A percentile compares a stretch with the other conserved stretches of the same genome.
Conservation (phyloP, 2,113 vertebrate species). For the Petromus typicus region DNA sequence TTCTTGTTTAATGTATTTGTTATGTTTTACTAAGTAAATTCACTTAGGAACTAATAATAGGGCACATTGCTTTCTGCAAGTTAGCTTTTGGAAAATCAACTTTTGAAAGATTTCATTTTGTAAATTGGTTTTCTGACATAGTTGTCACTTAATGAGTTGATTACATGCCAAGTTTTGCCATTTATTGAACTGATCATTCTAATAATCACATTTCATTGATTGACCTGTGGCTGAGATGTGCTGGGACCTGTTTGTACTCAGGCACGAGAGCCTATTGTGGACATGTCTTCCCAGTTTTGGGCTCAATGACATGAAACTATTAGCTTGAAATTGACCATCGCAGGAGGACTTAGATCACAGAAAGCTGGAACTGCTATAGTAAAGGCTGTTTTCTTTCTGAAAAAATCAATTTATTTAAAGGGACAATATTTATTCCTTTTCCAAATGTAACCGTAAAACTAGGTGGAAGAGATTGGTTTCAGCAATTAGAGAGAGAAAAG, state of each 20-base stretch:
- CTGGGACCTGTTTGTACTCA: accelerated
- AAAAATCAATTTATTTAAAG: too few relatives aligned
- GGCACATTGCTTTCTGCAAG: background rate
- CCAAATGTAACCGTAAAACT: slow-evolving; percentile 97
- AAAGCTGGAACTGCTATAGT: background rate
- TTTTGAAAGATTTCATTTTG: slow-evolving; percentile 65
- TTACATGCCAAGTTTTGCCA: slow-evolving; percentile 22
- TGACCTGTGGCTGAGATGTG: background rate
- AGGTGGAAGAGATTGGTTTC: slow-evolving; percentile 89
- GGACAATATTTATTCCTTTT: slow-evolving; percentile 96
- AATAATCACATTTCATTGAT: slow-evolving; percentile 6
- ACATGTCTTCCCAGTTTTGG: background rate
- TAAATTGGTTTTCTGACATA: slow-evolving; percentile 53
- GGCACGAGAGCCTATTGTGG: background rate
- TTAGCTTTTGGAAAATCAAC: slow-evolving; percentile 49
- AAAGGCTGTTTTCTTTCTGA: background rate
- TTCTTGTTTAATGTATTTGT: background rate
- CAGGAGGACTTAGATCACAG: background rate
- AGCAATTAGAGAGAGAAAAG: slow-evolving; percentile 95
- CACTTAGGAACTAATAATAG: background rate
- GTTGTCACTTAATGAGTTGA: slow-evolving; percentile 39
- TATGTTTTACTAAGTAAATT: background rate
- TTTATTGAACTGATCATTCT: slow-evolving; percentile 26
- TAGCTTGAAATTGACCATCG: background rate
- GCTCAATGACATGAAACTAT: background rate